Evolutionary conservation across 2,113 vertebrate genomes (phyloP).

Genomic region (Perca fluviatilis): DNA sequence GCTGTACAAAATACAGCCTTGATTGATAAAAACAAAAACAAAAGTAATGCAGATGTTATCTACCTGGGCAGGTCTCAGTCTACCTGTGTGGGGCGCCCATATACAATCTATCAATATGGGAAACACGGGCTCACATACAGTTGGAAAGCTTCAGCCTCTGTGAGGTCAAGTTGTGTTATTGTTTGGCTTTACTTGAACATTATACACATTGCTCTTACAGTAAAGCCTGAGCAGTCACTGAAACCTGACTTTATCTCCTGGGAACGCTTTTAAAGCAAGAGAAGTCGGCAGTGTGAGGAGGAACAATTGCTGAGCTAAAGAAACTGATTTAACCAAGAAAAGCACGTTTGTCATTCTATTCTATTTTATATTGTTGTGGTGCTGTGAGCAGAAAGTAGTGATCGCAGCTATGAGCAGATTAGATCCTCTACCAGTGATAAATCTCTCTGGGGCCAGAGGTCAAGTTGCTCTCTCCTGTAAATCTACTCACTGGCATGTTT

Average conservation of each 20-base stretch:
- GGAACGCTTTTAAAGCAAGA: constrained; percentile 26
- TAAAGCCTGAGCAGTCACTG: constrained; percentile 10
- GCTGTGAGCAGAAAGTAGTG: constrained; percentile 20
- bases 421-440: constrained; percentile 68
- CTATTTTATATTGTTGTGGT: constrained; percentile 3
- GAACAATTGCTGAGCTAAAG: constrained; percentile 11
- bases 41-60: no score
- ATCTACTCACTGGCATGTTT: constrained; percentile 82
- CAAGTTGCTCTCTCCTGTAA: constrained; percentile 81
- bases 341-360: constrained; percentile 12
- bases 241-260: constrained; percentile 26
- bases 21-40: no score
- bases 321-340: constrained; percentile 16
- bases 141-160: neutral
- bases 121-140: neutral
- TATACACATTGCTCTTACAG: neutral
- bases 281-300: constrained; percentile 18
- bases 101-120: no score
- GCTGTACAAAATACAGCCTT: no score
- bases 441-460: constrained; percentile 70
- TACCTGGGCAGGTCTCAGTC: no score
- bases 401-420: constrained; percentile 67
- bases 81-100: no score
- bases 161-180: constrained; percentile 24
- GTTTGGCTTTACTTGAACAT: constrained; percentile 11